Conservation (phyloP, 2,888 invertebrate genomes). For the Pseudanteris insignis region DNA sequence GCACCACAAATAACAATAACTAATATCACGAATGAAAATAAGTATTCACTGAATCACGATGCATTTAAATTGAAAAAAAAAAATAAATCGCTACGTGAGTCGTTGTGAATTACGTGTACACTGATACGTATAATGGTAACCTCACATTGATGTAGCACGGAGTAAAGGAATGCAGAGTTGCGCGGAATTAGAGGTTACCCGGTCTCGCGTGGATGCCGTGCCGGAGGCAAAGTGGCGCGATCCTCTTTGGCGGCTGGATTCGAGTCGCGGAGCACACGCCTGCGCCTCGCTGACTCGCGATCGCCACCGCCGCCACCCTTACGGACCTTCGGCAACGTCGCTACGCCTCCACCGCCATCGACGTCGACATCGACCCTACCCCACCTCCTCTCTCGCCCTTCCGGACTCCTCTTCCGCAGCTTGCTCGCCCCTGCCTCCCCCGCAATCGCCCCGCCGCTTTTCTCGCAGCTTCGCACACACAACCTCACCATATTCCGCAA, state of each 20-base stretch:
- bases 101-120: too few relatives aligned
- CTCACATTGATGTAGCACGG: too few relatives aligned
- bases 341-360: conserved; percentile 46
- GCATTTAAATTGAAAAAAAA: conserved; percentile 3
- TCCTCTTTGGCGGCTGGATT: conserved; percentile 62
- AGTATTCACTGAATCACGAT: conserved; percentile 12
- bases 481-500: conserved; percentile 12
- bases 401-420: conserved; percentile 12
- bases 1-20: not conserved
- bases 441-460: not conserved
- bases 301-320: conserved; percentile 43
- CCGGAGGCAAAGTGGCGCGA: conserved; percentile 63
- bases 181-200: conserved; percentile 58
- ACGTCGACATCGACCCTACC: conserved; percentile 22
- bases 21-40: too few relatives aligned
- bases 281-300: conserved; percentile 57
- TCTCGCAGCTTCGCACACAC: conserved; percentile 16
- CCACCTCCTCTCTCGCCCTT: conserved; percentile 5
- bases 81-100: too few relatives aligned
- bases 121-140: too few relatives aligned
- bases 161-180: conserved; percentile 43
- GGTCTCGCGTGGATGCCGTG: conserved; percentile 62
- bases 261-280: conserved; percentile 59
- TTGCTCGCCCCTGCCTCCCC: conserved; percentile 6
- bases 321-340: conserved; percentile 48